These are phyloP conservation scores for Dunckerocampus dactyliophorus DNA, from an alignment of 2,113 vertebrate species.

Conservation along the genomic window DNA sequence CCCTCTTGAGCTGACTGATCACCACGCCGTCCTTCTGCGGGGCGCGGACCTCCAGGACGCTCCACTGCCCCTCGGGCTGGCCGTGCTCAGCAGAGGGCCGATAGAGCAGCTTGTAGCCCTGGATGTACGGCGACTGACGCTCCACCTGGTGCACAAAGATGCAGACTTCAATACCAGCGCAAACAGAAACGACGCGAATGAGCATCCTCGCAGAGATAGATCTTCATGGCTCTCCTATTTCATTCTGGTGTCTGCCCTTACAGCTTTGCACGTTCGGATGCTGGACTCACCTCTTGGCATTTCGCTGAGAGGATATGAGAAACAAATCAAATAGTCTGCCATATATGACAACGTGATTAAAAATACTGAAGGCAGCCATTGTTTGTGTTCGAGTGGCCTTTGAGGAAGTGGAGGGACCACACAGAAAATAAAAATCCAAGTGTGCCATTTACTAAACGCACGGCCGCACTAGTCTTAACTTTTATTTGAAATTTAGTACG, in stretches of 20 bases:
- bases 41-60: slow-evolving; percentile 81
- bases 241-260: background rate
- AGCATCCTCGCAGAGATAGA: background rate
- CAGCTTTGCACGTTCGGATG: background rate
- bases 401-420: background rate
- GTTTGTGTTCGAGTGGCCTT: background rate
- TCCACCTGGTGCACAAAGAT: slow-evolving; percentile 75
- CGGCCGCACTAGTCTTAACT: background rate
- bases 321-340: background rate
- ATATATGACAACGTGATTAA: background rate
- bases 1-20: slow-evolving; percentile 83
- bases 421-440: background rate
- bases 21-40: slow-evolving; percentile 80
- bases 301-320: background rate
- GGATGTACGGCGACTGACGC: slow-evolving; percentile 87
- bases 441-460: background rate
- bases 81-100: slow-evolving; percentile 70
- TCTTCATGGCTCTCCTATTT: background rate
- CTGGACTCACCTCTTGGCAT: background rate
- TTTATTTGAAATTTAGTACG: background rate
- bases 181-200: background rate
- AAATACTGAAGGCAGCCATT: background rate
- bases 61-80: slow-evolving; percentile 82
- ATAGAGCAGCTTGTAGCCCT: slow-evolving; percentile 89
- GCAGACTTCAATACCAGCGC: background rate